Evolutionary conservation across 2,888 invertebrate genomes (phyloP), one percentile per base, ranked within the genome.

Genomic region (Machimus rusticus): DNA sequence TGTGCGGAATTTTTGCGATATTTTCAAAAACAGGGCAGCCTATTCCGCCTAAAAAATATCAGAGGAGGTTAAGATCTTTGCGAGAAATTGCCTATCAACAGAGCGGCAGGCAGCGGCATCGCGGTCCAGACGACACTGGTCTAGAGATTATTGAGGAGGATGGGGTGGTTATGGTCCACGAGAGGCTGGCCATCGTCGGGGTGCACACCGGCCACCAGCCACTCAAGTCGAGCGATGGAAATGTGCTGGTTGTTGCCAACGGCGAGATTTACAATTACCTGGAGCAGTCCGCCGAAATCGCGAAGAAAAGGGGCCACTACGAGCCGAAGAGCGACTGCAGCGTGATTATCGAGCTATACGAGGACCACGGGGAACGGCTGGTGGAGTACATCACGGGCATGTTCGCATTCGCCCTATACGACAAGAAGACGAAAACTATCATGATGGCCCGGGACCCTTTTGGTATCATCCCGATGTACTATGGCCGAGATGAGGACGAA

Each of bases 1-100:
- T 93, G 93, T 93, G 93, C 87, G 93, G 92, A 34, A 93, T 93
- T 88, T 92, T 93, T 90, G 92, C 92, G 31, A 91, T 92, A 89
- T 92, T 93, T 88, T 92, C 92, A 5, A 91, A 90, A 46, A 89
- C 91, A 88, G 91, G 92, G 6, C 43, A 89, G n/a, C 89, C 91
- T 1, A 90, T 92, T 57, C 88, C 87, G 9, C 85, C 90, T 0
- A 91, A 90, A 74, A 88, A 88, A 46, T 90, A 90, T 55, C 43
- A 51, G 5, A 91, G 90, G 31, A 88, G 90, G 37, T 85, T 89
- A 28, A 91, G 91, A 84, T 90, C 88, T 31, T 88, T 92, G 74
- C 90, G 92, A 1, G 92, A 92, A 89, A 90, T 92, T 88, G 92
- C 91, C 3, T 92, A 91, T 76, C 90, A 91, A 1, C 92, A 92